Evolutionary conservation across 1,140 invertebrate genomes (phyloP), one percentile per base, ranked within the genome.

Genomic region (Pogonus chalceus): DNA sequence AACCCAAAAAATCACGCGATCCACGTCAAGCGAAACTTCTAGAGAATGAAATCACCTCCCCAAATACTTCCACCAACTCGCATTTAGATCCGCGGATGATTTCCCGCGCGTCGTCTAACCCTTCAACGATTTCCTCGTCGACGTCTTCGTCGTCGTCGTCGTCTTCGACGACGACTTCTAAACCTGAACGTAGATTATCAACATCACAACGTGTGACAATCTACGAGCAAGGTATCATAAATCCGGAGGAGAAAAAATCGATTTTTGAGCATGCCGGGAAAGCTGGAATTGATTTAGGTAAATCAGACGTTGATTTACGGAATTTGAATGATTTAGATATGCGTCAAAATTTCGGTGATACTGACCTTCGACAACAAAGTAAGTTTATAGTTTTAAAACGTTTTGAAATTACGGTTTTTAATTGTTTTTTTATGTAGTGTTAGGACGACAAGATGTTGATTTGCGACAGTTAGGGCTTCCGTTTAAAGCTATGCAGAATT

Each of bases 401-500:
- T 53, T 23, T 47, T 16, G 21, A 26, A 14, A 16, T 20, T 22
- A 24, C 26, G 18, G 35, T 23, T 10, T 14, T 14, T 35, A 26
- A 26, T 9, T 31, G 12, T 2, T 37, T 22, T 20, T 52, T 52
- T 16, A 35, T 37, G 24, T 39, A 26, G 12, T 55, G 51, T 52
- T 20, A 22, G 72, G 67, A 55, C 60, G 76, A n/a, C 77, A 80
- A 4, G 86, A 88, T 57, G 76, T 86, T 7, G 86, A 89, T 68
- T 74, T 89, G 49, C 74, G 87, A n/a, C 74, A 77, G 23, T 65
- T 87, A 54, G 76, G 76, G 23, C 63, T 87, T 51, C 85, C 86
- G 1, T 88, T 90, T 58, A 85, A 89, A 66, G 80, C 85, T 1
- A 68, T 72, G 60, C 82, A 83, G 14, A 81, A 87, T 54, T 88